Percentiles rank a stretch among this genome's conserved stretches.
phyloP scores from a whole-genome alignment of 2,888 invertebrate species.

The Agrotis exclamationis region DNA sequence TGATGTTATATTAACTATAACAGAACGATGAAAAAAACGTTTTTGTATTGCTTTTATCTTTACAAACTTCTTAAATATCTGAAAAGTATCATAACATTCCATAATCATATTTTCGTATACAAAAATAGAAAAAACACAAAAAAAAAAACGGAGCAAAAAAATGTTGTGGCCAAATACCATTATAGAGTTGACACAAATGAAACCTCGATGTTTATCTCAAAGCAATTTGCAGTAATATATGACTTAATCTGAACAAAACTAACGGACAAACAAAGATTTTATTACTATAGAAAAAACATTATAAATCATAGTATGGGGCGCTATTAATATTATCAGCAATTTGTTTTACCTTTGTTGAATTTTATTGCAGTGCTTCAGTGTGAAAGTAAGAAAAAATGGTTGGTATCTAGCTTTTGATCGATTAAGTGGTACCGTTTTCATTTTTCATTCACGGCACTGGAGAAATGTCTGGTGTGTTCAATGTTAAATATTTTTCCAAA shows the following conservation, averaged over 20 bases:
- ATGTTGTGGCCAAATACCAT: conserved; percentile 22
- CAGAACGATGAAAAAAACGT: no score
- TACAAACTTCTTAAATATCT: no score
- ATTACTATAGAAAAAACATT: conserved; percentile 58
- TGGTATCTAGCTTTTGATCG: neutral
- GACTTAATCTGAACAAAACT: conserved; percentile 81
- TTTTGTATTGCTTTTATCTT: no score
- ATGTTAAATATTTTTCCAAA: no score
- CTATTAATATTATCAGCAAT: conserved; percentile 76
- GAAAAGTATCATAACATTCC: neutral
- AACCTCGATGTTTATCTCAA: conserved; percentile 80
- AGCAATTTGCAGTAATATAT: conserved; percentile 89
- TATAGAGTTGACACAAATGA: conserved; percentile 60
- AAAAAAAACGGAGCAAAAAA: conserved; percentile 25
- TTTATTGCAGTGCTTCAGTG: conserved; percentile 65
- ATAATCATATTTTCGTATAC: conserved; percentile 17
- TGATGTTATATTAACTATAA: no score
- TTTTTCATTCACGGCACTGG: neutral
- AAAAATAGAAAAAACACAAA: neutral
- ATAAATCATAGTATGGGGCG: conserved; percentile 62
- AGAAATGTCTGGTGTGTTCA: no score
- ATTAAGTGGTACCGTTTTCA: neutral
- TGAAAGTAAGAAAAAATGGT: conserved; percentile 39
- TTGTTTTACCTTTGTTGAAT: conserved; percentile 73
- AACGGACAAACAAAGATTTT: conserved; percentile 55